phyloP scores from a whole-genome alignment of 2,113 vertebrate genomes.

The Miniopterus natalensis region DNA sequence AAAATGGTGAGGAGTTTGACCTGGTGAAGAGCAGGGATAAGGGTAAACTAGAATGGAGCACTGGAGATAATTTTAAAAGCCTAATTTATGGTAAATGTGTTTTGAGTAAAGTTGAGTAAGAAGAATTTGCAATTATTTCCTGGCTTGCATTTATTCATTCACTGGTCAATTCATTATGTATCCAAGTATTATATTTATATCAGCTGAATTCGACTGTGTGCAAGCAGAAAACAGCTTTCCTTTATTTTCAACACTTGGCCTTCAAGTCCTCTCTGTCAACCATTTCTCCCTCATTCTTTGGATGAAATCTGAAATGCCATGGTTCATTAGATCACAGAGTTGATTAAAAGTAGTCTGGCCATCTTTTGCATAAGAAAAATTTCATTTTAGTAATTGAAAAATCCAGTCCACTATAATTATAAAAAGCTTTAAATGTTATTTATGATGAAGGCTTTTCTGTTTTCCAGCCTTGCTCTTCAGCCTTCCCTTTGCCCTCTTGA shows the following conservation, averaged over 20 bases:
- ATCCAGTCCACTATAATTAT: background rate
- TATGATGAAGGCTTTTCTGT: background rate
- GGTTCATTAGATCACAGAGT: background rate
- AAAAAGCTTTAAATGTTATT: background rate
- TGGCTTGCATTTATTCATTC: background rate
- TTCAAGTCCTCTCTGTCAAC: background rate
- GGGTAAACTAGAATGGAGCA: background rate
- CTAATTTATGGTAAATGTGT: background rate
- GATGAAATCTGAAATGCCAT: background rate
- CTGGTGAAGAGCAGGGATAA: background rate
- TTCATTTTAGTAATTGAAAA: background rate
- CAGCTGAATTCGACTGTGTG: background rate
- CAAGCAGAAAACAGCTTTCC: background rate
- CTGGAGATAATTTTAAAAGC: background rate
- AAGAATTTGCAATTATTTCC: conserved; percentile 31
- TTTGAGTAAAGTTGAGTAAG: background rate
- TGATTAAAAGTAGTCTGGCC: conserved; percentile 5
- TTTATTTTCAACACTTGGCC: background rate
- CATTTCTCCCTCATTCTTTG: background rate
- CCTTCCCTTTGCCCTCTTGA: background rate
- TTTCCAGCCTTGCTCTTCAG: background rate
- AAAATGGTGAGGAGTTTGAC: background rate
- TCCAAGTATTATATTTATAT: background rate
- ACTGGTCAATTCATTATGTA: background rate
- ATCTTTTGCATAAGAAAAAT: background rate